A percentile compares a stretch with the other conserved stretches of the same genome.
Evolutionary conservation across 2,113 vertebrate genomes (phyloP).

Genomic region (Dasyurus viverrinus): DNA sequence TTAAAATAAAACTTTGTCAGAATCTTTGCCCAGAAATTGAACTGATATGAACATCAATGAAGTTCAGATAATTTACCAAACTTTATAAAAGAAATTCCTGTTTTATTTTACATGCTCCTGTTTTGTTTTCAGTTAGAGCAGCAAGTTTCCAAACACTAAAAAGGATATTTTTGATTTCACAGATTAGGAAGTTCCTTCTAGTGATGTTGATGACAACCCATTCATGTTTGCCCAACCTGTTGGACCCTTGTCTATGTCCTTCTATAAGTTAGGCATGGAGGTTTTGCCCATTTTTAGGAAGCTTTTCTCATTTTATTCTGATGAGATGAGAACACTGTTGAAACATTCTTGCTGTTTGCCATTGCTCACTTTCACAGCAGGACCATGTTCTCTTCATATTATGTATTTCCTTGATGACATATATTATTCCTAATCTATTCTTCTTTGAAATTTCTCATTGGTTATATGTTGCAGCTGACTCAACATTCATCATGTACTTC

Average conservation of each 20-base stretch:
- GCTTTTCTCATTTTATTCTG: not conserved
- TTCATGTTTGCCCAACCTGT: not conserved
- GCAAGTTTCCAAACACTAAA: not conserved
- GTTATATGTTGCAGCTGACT: not conserved
- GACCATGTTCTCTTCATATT: not conserved
- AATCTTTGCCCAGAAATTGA: conserved; percentile 57
- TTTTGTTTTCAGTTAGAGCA: not conserved
- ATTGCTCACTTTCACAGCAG: not conserved
- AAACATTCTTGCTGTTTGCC: not conserved
- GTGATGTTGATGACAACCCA: not conserved
- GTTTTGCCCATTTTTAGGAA: not conserved
- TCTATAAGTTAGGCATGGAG: not conserved
- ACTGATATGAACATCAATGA: conserved; percentile 72
- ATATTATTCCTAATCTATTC: not conserved
- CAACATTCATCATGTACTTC: not conserved
- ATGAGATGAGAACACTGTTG: not conserved
- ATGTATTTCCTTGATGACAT: not conserved
- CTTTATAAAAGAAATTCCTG: not conserved
- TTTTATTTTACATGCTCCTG: not conserved
- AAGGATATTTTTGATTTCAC: not conserved
- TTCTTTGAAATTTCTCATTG: not conserved
- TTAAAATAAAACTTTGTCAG: conserved; percentile 73
- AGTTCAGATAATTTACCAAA: conserved; percentile 48
- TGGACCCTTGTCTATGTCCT: not conserved
- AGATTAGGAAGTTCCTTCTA: not conserved